Conservation (phyloP, 2,888 invertebrate species). For the Idaea straminata region DNA sequence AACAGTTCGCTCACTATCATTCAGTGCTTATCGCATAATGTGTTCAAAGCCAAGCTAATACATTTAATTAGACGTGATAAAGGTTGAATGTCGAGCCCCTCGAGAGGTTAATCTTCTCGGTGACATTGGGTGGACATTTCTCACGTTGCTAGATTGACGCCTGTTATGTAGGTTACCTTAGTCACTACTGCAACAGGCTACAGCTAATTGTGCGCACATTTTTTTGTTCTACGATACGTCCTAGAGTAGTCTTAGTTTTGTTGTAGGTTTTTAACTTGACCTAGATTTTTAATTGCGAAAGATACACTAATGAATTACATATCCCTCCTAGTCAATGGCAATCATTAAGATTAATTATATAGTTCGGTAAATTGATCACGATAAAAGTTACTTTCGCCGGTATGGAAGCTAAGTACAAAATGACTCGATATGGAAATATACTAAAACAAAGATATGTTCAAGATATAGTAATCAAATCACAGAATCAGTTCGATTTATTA, state of each 20-base stretch:
- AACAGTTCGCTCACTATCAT: neutral
- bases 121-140: slow-evolving; percentile 51
- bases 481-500: neutral
- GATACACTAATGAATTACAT: slow-evolving; percentile 10
- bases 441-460: neutral
- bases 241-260: slow-evolving; percentile 29
- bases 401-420: neutral
- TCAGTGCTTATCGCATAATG: neutral
- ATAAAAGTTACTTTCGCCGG: neutral
- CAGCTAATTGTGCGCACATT: slow-evolving; percentile 24
- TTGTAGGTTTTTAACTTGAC: slow-evolving; percentile 46
- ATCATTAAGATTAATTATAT: neutral
- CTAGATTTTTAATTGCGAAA: slow-evolving; percentile 48
- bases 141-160: slow-evolving; percentile 45
- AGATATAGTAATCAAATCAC: neutral
- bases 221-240: slow-evolving; percentile 12
- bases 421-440: neutral
- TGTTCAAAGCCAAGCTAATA: slow-evolving; percentile 6
- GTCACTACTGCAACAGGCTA: slow-evolving; percentile 29
- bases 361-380: neutral
- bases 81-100: slow-evolving; percentile 41
- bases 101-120: slow-evolving; percentile 47
- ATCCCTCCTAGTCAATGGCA: neutral
- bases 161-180: slow-evolving; percentile 52
- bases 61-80: slow-evolving; percentile 35